Base-by-base conservation (phyloP, 2,113 vertebrate species). In the Psilopsiagon aymara region DNA sequence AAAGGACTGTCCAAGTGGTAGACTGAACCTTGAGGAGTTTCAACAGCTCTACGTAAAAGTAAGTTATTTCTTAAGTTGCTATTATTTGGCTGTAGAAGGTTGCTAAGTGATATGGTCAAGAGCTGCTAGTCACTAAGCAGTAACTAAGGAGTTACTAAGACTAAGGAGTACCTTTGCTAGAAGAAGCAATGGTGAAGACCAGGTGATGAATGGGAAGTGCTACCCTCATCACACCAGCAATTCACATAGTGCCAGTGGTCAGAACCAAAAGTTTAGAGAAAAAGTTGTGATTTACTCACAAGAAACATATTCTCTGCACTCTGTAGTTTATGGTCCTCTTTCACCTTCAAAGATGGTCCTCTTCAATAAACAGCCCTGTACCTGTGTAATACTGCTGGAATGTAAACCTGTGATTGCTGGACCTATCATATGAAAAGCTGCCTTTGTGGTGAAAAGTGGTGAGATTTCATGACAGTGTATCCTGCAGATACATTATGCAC, bases 41-140 rank as follows among this genome's bases (percentile, higher is more conserved):
- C 99, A 99, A 96, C 99, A 99, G 96, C 99, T 99, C 88, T 99
- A 99, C 23, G 99, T 99, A 85, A 99, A 99, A 99, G 99, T 99
- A 97, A 92, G 97, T 77, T 81, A 23, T 52, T 86, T 67, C 60
- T 63, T 80, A 78, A 69, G 8, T 79, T 93, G 25, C 16, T 85
- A 31, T 88, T 92, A 8, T 80, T 47, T 28, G 53, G 25, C 27
- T 4, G 8, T 63, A 63, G 59, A 51, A 84, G 18, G 16, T 79
- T 57, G 9, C 31, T 28, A 68, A 57, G 17, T 43, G 29, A 52
- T 37, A 13, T 10, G 9, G 33, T 86, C 7, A 78, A 46, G 46
- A 83, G 43, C 55, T 74, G 52, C 35, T 66, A 46, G 57, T 57
- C 33, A 8, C 43, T 69, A n/a, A n/a, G n/a, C n/a, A n/a, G n/a